Evolutionary conservation across 2,888 invertebrate genomes (phyloP).

Genomic region (Drepana falcataria): DNA sequence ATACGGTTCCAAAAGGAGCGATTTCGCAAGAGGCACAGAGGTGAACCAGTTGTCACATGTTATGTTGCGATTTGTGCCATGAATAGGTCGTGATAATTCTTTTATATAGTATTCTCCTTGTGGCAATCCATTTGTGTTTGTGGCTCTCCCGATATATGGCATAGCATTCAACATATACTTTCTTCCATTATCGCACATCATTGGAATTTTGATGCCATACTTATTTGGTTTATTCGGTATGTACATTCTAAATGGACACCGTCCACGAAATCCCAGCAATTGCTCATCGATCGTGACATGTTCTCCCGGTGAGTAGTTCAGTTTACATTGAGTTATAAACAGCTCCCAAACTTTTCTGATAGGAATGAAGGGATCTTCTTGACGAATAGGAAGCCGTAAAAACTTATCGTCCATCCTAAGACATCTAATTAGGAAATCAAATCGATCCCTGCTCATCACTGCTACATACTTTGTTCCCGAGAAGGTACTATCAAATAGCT

Average conservation of each 20-base stretch:
- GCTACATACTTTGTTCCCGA: conserved; percentile 14
- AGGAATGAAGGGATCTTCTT: conserved; percentile 8
- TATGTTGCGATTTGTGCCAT: conserved; percentile 1
- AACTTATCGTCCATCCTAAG: conserved; percentile 14
- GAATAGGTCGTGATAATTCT: conserved; percentile 10
- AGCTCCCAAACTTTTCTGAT: conserved; percentile 8
- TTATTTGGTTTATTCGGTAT: conserved; percentile 13
- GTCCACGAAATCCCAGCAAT: conserved; percentile 7
- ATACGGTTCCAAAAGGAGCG: conserved; percentile 28
- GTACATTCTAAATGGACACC: conserved; percentile 8
- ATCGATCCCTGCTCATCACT: conserved; percentile 12
- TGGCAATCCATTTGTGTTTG: not conserved
- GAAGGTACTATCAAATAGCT: conserved; percentile 17
- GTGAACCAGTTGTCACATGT: conserved; percentile 39
- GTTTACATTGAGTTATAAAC: conserved; percentile 5
- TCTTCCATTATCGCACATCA: conserved; percentile 10
- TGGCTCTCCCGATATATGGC: conserved; percentile 3
- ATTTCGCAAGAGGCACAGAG: conserved; percentile 28
- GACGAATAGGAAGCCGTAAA: conserved; percentile 1
- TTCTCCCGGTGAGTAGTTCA: conserved; percentile 10
- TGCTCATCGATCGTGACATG: conserved; percentile 14
- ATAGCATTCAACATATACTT: conserved; percentile 2
- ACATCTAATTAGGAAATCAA: conserved; percentile 11
- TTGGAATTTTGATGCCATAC: conserved; percentile 28
- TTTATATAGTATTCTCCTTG: conserved; percentile 15